phyloP scores from a whole-genome alignment of 2,113 vertebrate species.

The Kobus ellipsiprymnus region DNA sequence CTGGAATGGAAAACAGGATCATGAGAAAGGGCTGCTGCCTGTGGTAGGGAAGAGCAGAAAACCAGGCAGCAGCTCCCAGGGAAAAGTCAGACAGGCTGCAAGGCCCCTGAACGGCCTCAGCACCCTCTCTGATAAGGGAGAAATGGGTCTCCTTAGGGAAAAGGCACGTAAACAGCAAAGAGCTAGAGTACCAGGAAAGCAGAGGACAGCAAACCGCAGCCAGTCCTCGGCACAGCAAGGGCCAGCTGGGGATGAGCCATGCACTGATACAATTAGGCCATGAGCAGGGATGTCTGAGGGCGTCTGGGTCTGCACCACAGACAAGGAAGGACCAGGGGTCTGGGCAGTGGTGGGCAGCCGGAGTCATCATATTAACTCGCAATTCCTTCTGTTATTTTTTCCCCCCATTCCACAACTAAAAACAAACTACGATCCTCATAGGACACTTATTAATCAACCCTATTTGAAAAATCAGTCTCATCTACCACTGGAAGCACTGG shows the following conservation, averaged over 20 bases:
- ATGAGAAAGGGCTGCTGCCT: fast-evolving
- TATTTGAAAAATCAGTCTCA: neutral
- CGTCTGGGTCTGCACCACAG: fast-evolving
- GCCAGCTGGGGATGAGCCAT: fast-evolving
- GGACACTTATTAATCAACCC: neutral
- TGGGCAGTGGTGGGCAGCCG: neutral
- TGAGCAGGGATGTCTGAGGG: neutral
- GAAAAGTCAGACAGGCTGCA: too few relatives aligned
- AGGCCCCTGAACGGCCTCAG: neutral
- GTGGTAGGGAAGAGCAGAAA: neutral
- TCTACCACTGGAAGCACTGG: neutral
- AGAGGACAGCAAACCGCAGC: neutral
- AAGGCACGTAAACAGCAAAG: neutral
- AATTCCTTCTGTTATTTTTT: neutral
- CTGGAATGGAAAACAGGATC: conserved; percentile 72
- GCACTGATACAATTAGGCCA: neutral
- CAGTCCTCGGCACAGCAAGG: fast-evolving
- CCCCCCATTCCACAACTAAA: neutral
- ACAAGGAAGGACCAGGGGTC: neutral
- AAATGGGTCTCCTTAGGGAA: neutral
- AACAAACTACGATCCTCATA: neutral
- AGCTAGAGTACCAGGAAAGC: neutral
- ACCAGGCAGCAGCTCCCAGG: fast-evolving
- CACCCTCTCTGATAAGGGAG: neutral
- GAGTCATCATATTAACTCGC: fast-evolving